Evolutionary conservation across 2,888 invertebrate species (phyloP), one percentile per base, ranked within the genome.

Genomic region (Lathronympha strigana): DNA sequence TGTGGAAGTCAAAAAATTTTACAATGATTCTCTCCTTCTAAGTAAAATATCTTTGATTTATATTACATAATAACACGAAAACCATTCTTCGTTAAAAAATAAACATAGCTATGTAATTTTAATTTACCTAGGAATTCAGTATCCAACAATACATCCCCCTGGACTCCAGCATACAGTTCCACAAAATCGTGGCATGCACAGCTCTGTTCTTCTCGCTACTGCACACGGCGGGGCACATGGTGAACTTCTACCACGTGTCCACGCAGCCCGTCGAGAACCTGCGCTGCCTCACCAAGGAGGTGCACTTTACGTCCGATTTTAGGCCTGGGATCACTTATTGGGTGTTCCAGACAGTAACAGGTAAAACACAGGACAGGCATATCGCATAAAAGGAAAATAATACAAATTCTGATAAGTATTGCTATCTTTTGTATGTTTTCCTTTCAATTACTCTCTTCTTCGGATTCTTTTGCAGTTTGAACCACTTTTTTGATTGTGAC

Each of bases 171-270:
- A 98, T 99, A 61, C 98, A 98, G 79, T 99, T 99, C 84, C 99
- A 99, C 86, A 98, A 98, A 90, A 98, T 99, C 61, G 98, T 97
- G 0, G 99, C 98, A 0, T 97, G 98, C 74, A 98, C 98, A 0
- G 98, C 98, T 0, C 90, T 98, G 0, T 97, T 98, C 88, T 98
- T 98, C 88, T 97, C 98, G 0, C 90, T 98, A 0, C 92, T 98
- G 0, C 98, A 99, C 81, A 97, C 98, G 0, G 95, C 98, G 2
- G 98, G 98, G 0, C 99, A 99, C 78, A 96, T 98, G 82, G 97
- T 99, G 33, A 99, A 99, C 88, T 99, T 99, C 87, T 99, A 99
- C 84, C 98, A 99, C 80, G 97, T 99, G 0, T 98, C 98, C 4
- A 98, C 98, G 0, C 99, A 99, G 80, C 98, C 98, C 0, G 93